Evolutionary conservation across 2,113 vertebrate species (phyloP).

Genomic region (Heliornis fulica): DNA sequence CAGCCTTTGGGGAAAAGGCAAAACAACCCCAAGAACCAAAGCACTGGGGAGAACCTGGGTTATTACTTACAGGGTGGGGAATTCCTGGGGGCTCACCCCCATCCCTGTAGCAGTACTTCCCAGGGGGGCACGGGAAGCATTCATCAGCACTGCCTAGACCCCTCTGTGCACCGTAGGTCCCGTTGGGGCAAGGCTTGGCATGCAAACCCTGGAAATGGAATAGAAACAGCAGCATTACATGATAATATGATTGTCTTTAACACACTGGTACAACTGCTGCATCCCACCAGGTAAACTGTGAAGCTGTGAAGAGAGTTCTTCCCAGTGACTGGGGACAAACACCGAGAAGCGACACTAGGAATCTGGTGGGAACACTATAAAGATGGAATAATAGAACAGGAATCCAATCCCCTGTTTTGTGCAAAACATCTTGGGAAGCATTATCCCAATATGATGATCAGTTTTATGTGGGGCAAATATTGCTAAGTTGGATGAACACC

Average conservation of each 20-base stretch:
- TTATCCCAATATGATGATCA: background rate
- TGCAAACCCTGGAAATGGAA: slow-evolving; percentile 69
- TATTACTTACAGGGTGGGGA: slow-evolving; percentile 76
- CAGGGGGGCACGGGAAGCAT: slow-evolving; percentile 78
- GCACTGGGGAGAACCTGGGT: rapidly evolving
- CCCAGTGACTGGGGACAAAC: background rate
- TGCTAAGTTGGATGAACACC: background rate
- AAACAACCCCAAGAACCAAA: no score
- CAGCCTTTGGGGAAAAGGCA: background rate
- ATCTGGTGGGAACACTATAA: background rate
- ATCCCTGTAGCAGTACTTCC: slow-evolving; percentile 81
- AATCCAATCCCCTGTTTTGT: background rate
- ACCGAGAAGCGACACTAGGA: background rate
- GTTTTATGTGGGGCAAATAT: background rate
- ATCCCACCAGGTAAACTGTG: background rate
- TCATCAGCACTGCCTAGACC: slow-evolving; percentile 77
- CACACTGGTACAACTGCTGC: background rate
- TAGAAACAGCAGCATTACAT: background rate
- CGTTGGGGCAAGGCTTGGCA: slow-evolving; percentile 83
- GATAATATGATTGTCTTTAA: background rate
- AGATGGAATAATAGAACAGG: background rate
- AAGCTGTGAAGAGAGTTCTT: background rate
- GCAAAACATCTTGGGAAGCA: rapidly evolving
- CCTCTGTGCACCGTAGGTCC: slow-evolving; percentile 77
- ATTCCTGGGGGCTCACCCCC: slow-evolving; percentile 71